These are phyloP conservation scores for Caenorhabditis briggsae DNA, from an alignment of 1,140 invertebrate genomes.

Conservation along the genomic window DNA sequence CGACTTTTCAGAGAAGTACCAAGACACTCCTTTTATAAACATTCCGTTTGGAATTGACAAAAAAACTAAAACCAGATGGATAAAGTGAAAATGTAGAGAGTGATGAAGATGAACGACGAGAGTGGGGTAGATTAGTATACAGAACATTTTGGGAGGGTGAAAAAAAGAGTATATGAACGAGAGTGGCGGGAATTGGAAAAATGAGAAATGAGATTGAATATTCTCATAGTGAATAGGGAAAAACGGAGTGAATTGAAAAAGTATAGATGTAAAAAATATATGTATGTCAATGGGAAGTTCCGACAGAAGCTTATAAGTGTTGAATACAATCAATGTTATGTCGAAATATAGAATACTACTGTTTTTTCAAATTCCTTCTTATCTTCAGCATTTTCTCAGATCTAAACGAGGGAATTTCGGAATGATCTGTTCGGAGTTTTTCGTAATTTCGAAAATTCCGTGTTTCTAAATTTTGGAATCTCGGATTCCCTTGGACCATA, in stretches of 20 bases:
- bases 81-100: conserved; percentile 23
- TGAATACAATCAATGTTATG: no score
- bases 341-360: no score
- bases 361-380: no score
- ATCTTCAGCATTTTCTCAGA: no score
- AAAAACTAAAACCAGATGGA: conserved; percentile 36
- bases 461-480: no score
- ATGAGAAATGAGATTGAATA: neutral
- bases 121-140: conserved; percentile 13
- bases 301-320: neutral
- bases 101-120: neutral
- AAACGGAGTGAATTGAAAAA: neutral
- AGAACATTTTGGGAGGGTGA: neutral
- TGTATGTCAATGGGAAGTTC: neutral
- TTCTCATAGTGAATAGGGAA: conserved; percentile 14
- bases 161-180: conserved; percentile 36
- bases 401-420: no score
- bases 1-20: conserved; percentile 13
- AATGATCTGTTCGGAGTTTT: no score
- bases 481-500: no score
- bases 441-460: no score
- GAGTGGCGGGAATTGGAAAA: conserved; percentile 18
- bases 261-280: neutral
- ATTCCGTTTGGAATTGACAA: neutral
- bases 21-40: conserved; percentile 52